Base-by-base conservation (phyloP, 2,888 invertebrate genomes). In the Notodonta ziczac region DNA sequence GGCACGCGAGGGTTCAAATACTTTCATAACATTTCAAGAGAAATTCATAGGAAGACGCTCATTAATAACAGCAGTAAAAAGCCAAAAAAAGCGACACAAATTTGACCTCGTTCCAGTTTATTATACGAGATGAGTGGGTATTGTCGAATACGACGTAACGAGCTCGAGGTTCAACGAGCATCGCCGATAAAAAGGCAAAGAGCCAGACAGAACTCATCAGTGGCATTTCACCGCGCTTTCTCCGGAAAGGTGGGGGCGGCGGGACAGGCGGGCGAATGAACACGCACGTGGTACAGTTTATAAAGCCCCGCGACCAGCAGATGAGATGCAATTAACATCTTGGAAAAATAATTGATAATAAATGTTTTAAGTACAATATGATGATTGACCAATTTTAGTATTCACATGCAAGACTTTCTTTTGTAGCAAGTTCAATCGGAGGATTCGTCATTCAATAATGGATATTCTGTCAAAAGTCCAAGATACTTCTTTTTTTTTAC, bases 181-280 rank as follows among this genome's bases (percentile, higher is more conserved):
- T 53, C 35, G 35, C 55, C 52, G 35, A 58, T 65, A 67, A 72
- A 69, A 61, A 63, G 14, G 48, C 53, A 35, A 58, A 59, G 57
- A 57, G 48, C 24, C 58, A 69, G 64, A 69, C 62, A 67, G 57
- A 65, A 61, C 55, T 51, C 40, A 65, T 72, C 65, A 59, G 61
- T 55, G 57, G 51, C 69, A 80, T 79, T 80, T 80, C 73, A 68
- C 76, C 58, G 63, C 74, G 70, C 80, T 80, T 77, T 80, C 80
- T 74, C 80, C 67, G 62, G 55, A n/a, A 55, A 56, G 57, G 59
- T 62, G 60, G 72, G 70, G 68, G 71, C 61, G 57, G 59, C 58
- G 60, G 52, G 52, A 32, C 4, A 52, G 57, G 59, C 58, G 60
- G 52, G 52, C 52, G 9, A 52, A 13, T 9, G 6, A 4, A 52